A percentile compares a stretch with the other conserved stretches of the same genome.
Evolutionary conservation across 2,113 vertebrate species (phyloP).

Genomic region (Takifugu flavidus): DNA sequence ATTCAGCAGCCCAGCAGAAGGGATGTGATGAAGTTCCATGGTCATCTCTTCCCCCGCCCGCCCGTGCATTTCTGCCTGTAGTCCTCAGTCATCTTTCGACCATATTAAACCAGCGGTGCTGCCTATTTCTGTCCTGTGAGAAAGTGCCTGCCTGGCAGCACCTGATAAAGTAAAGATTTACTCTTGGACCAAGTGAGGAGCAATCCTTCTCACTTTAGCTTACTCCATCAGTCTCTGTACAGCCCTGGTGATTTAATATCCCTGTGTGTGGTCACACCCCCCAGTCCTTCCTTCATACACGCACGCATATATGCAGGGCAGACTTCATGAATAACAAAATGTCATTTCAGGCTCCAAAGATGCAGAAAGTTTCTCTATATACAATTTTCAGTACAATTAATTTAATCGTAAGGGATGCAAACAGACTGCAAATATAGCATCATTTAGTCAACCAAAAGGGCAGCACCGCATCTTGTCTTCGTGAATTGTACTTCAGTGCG

Average conservation of each 20-base stretch:
- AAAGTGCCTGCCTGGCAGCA: conserved; percentile 39
- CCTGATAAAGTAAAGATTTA: conserved; percentile 61
- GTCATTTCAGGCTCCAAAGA: too few species aligned
- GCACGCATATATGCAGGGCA: neutral
- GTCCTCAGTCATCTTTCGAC: conserved; percentile 43
- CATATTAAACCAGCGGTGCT: neutral
- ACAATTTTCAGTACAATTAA: too few species aligned
- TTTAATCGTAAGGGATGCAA: neutral
- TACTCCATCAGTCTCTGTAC: conserved; percentile 46
- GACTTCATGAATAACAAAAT: neutral
- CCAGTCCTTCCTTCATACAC: neutral
- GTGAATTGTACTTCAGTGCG: neutral
- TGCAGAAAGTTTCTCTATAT: too few species aligned
- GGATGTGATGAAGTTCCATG: too few species aligned
- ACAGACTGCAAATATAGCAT: neutral
- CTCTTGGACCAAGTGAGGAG: conserved; percentile 46
- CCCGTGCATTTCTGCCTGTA: neutral
- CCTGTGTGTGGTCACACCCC: conserved; percentile 12
- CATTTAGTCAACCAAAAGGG: too few species aligned
- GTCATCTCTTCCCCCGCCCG: neutral
- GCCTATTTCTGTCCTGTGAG: conserved; percentile 6
- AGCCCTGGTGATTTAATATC: conserved; percentile 45
- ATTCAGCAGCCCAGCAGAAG: too few species aligned
- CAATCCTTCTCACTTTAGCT: conserved; percentile 50
- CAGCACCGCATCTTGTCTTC: too few species aligned